Percentiles rank a stretch among this genome's conserved stretches.
These are phyloP conservation scores for Anastatus disparis DNA, from an alignment of 1,140 invertebrate genomes.

Conservation along the genomic window DNA sequence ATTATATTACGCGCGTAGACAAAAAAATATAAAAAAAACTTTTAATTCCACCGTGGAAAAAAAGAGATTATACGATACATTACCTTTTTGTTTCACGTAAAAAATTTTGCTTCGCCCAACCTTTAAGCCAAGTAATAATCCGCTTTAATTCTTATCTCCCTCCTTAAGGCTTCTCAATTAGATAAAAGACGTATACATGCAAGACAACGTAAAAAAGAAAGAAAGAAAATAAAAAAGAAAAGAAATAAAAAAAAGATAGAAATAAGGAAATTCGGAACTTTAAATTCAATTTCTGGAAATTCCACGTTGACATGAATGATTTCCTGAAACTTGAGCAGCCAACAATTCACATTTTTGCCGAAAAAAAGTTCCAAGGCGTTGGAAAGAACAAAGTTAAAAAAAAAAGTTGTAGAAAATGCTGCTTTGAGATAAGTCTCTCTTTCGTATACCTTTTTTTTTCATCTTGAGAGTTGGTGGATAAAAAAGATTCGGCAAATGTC, in stretches of 20 bases:
- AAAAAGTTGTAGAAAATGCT: not conserved
- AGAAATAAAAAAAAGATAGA: not conserved
- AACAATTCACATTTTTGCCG: not conserved
- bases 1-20: too few relatives aligned
- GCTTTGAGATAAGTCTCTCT: not conserved
- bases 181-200: not conserved
- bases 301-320: not conserved
- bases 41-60: too few relatives aligned
- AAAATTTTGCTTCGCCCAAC: too few relatives aligned
- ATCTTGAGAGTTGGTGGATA: too few relatives aligned
- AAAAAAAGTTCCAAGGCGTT: not conserved
- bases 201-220: too few relatives aligned
- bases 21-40: too few relatives aligned
- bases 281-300: conserved; percentile 21
- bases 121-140: not conserved
- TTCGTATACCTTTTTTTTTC: too few relatives aligned
- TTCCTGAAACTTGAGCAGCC: conserved; percentile 27
- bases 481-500: too few relatives aligned
- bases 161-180: conserved; percentile 4
- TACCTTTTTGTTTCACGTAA: too few relatives aligned
- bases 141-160: not conserved
- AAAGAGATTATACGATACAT: too few relatives aligned
- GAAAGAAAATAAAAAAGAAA: too few relatives aligned
- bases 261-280: conserved; percentile 1
- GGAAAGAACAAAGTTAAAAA: not conserved